Evolutionary conservation across 1,140 invertebrate species (phyloP), one percentile per base, ranked within the genome.

Genomic region (Rhagoletis zephyria): DNA sequence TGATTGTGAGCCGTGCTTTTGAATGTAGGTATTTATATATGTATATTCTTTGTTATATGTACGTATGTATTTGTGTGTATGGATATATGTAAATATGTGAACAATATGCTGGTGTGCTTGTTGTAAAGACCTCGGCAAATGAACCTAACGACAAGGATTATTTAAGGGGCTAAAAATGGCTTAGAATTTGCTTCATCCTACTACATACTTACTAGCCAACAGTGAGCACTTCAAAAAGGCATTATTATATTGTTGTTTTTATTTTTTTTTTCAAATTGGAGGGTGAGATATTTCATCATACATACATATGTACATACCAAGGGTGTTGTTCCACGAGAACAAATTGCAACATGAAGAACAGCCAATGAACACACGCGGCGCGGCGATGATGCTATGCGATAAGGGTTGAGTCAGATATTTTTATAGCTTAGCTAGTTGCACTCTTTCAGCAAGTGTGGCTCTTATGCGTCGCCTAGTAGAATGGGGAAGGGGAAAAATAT

Each of bases 91-190:
- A 42, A 16, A 14, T 51, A 51, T 77, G 14, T 40, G 30, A 30
- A 30, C 30, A 30, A 30, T 30, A 30, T 30, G 30, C 30, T 30
- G 30, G 30, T 30, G 30, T 30, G 30, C 30, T 51, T 81, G 74
- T 56, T 14, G 4, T 81, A 81, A 81, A 81, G 45, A 56, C 48
- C 74, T 81, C 45, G 48, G 56, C 74, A 81, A 81, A 81, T 81
- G 48, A n/a, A 56, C 74, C 74, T 81, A 81, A 81, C 74, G 74
- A 81, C 74, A 81, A 10, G 74, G 74, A 81, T 81, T 81, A 56
- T 81, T 16, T 16, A n/a, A 7, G 51, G 42, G 48, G 74, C 42
- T 3, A 56, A 51, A 81, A 81, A 56, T 81, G 48, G 48, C 14
- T 81, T 56, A 56, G 48, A 59, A 81, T 81, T 51, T 81, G 45